Percentiles rank a stretch among this genome's conserved stretches.
These are phyloP conservation scores for Apodemia mormo DNA, from an alignment of 2,888 invertebrate species.

Conservation along the genomic window DNA sequence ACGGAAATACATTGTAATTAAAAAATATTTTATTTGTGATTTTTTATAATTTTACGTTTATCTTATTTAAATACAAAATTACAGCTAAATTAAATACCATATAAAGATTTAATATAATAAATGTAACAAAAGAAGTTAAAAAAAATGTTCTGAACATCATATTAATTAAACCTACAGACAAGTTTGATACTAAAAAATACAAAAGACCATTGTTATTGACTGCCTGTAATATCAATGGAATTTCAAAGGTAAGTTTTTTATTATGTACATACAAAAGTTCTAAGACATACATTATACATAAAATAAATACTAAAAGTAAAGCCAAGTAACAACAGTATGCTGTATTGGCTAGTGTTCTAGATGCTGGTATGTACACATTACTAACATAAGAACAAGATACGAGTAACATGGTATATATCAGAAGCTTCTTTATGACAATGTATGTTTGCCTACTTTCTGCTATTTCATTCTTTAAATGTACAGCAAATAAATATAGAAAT, in stretches of 20 bases:
- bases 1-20: too few species aligned
- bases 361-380: constrained; percentile 81
- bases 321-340: constrained; percentile 91
- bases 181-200: constrained; percentile 92
- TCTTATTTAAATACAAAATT: constrained; percentile 61
- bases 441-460: constrained; percentile 50
- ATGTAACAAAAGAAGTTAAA: constrained; percentile 57
- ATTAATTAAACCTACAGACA: constrained; percentile 92
- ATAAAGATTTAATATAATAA: constrained; percentile 81
- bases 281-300: constrained; percentile 77
- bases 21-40: not conserved
- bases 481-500: constrained; percentile 89
- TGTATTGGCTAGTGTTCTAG: constrained; percentile 91
- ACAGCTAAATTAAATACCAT: constrained; percentile 66
- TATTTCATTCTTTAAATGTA: constrained; percentile 82
- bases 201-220: constrained; percentile 91
- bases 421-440: constrained; percentile 43
- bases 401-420: constrained; percentile 47
- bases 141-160: constrained; percentile 84
- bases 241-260: constrained; percentile 42
- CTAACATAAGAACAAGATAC: constrained; percentile 72
- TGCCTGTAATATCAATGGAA: constrained; percentile 84
- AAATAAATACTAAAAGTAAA: constrained; percentile 81
- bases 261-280: constrained; percentile 70
- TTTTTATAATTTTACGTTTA: constrained; percentile 68